Conservation (phyloP, 2,888 invertebrate species). For the Chrysopilus asiliformis region DNA sequence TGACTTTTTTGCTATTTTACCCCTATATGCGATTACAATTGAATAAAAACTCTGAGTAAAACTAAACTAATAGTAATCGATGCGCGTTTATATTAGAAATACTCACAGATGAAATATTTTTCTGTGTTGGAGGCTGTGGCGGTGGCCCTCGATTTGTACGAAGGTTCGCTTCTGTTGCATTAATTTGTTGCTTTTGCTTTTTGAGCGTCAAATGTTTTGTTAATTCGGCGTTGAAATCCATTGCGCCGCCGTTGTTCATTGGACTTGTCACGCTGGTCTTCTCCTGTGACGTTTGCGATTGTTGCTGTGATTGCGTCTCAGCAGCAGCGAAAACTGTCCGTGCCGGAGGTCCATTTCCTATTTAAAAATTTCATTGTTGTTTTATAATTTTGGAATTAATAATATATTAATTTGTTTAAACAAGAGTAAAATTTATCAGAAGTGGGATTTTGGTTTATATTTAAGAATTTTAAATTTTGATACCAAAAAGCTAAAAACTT, state of each 20-base stretch:
- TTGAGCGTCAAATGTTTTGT: constrained; percentile 35
- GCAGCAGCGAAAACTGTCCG: too few relatives aligned
- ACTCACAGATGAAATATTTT: constrained; percentile 48
- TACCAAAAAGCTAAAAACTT: too few relatives aligned
- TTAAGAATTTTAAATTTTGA: too few relatives aligned
- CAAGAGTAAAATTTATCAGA: too few relatives aligned
- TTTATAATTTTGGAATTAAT: too few relatives aligned
- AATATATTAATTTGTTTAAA: too few relatives aligned
- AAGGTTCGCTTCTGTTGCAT: constrained; percentile 33
- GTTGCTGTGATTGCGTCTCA: constrained; percentile 13
- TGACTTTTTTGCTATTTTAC: too few relatives aligned
- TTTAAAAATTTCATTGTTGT: too few relatives aligned
- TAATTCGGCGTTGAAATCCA: constrained; percentile 34
- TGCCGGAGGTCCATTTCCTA: too few relatives aligned
- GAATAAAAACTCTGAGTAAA: background rate
- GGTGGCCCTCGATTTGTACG: constrained; percentile 57
- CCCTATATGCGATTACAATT: too few relatives aligned
- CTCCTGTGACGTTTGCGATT: constrained; percentile 21
- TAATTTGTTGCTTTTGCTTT: constrained; percentile 29
- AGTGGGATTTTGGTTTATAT: too few relatives aligned
- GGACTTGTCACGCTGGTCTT: constrained; percentile 22
- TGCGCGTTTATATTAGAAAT: too few relatives aligned
- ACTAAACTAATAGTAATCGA: constrained; percentile 9
- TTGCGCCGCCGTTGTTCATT: constrained; percentile 9
- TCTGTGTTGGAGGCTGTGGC: constrained; percentile 65